These are phyloP conservation scores for Drosophila lutescens DNA, from an alignment of 2,888 invertebrate species.

Conservation along the genomic window DNA sequence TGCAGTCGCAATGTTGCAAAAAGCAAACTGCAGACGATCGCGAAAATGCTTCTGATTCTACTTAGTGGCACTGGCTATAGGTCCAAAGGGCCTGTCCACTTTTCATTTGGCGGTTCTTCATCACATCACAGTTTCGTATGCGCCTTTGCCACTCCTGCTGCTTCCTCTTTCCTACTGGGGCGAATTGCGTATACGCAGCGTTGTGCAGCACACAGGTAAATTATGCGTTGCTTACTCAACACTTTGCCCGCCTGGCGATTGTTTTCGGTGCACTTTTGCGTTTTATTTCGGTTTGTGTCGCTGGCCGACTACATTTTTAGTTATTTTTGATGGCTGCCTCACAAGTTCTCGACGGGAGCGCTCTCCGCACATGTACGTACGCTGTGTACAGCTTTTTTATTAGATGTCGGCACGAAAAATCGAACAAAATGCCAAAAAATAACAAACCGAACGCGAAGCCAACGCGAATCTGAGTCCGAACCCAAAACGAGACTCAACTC, in stretches of 20 bases:
- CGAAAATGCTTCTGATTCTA: constrained; percentile 30
- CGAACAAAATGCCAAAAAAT: constrained; percentile 76
- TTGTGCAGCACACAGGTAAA: constrained; percentile 30
- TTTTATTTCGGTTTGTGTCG: constrained; percentile 33
- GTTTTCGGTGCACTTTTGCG: constrained; percentile 39
- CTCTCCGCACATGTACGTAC: constrained; percentile 42
- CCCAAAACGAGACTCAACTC: constrained; percentile 66
- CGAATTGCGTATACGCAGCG: constrained; percentile 65
- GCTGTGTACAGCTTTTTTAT: constrained; percentile 65
- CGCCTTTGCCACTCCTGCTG: constrained; percentile 9
- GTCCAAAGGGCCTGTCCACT: constrained; percentile 19
- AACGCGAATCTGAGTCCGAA: constrained; percentile 59
- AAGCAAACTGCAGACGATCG: constrained; percentile 57
- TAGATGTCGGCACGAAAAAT: constrained; percentile 69
- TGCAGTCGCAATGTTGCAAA: constrained; percentile 32
- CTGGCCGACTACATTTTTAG: constrained; percentile 43
- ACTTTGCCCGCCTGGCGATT: constrained; percentile 20
- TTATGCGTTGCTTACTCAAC: constrained; percentile 19
- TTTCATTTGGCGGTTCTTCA: constrained; percentile 25
- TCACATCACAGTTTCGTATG: constrained; percentile 8
- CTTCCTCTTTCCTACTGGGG: background rate
- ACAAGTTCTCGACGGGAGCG: constrained; percentile 33
- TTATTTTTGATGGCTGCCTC: constrained; percentile 43
- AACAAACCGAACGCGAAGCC: constrained; percentile 57
- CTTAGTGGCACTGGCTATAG: constrained; percentile 24